Conservation (phyloP, 2,888 invertebrate genomes). For the Drosophila eohydei region DNA sequence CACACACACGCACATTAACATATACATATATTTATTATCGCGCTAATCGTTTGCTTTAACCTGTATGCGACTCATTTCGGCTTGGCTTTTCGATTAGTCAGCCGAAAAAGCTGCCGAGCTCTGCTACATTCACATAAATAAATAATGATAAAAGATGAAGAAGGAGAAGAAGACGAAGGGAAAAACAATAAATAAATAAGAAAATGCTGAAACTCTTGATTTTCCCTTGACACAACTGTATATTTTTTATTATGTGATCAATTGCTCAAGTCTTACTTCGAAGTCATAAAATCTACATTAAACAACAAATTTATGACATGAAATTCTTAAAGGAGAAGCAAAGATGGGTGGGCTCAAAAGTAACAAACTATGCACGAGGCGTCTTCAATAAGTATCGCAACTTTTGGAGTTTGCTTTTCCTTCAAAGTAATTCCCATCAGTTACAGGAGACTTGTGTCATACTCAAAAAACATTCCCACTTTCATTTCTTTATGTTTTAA, state of each 20-base stretch:
- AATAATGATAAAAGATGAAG: not conserved
- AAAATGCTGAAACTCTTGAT: constrained; percentile 16
- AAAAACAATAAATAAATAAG: not conserved
- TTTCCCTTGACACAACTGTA: constrained; percentile 19
- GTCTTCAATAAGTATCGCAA: not conserved
- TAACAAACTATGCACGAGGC: not conserved
- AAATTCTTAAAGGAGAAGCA: not conserved
- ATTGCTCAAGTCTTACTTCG: constrained; percentile 10
- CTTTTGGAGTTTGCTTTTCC: too few species aligned
- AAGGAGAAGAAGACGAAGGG: too few species aligned
- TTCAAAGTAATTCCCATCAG: too few species aligned
- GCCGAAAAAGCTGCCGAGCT: constrained; percentile 32
- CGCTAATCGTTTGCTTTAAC: constrained; percentile 11
- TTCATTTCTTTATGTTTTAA: not conserved
- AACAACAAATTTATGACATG: constrained; percentile 17
- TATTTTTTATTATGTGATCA: constrained; percentile 19
- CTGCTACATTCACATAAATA: not conserved
- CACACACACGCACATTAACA: not conserved
- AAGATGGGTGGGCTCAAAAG: not conserved
- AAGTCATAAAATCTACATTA: constrained; percentile 36
- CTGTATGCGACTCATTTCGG: constrained; percentile 1
- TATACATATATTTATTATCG: constrained; percentile 6
- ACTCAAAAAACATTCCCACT: too few species aligned
- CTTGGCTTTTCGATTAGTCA: constrained; percentile 65
- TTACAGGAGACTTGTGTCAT: too few species aligned